Base-by-base conservation (phyloP, 2,797 vertebrate species). In the Nyctibius grandis region DNA sequence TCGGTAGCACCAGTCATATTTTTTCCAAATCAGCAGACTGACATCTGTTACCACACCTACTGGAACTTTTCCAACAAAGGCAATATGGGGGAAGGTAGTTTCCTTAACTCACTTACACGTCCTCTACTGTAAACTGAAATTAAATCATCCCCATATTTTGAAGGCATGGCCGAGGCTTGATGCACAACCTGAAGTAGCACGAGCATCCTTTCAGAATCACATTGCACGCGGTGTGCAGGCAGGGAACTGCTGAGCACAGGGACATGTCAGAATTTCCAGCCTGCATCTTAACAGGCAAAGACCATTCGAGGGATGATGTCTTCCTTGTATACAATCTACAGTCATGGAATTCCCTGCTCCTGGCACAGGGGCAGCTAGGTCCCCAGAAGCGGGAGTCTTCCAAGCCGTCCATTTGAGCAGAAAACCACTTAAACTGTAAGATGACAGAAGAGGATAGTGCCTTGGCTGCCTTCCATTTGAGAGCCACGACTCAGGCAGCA, bases 171-270 rank as follows among this genome's bases (percentile, higher is more conserved):
- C 81, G 65, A 54, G 48, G 31, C 42, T 50, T 2, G 29, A 1
- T 25, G 9, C 15, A 14, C 36, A 11, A 0, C 15, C 53, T 15
- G 7, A 36, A 15, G 45, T 5, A 14, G 34, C 0, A 8, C 9
- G 45, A 82, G 21, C 42, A 38, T 42, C 33, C 44, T 69, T 51
- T 53, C n/a, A 2, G 10, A 23, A 23, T 16, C 33, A 12, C 15
- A 3, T 0, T 0, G 33, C 53, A n/a, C 11, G 0, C 1, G 4
- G 42, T 34, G 29, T 70, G 23, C 44, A 1, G 1, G 14, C 45
- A 60, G 53, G 38, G 44, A 91, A 28, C 78, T 26, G 51, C 64
- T 77, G 48, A 54, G 63, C 31, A 33, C 33, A 34, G 64, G 11
- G 20, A 67, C 26, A 26, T 36, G 38, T 50, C 38, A 63, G 57